Evolutionary conservation across 2,797 vertebrate genomes (phyloP), one percentile per base, ranked within the genome.

Genomic region (Prionace glauca): DNA sequence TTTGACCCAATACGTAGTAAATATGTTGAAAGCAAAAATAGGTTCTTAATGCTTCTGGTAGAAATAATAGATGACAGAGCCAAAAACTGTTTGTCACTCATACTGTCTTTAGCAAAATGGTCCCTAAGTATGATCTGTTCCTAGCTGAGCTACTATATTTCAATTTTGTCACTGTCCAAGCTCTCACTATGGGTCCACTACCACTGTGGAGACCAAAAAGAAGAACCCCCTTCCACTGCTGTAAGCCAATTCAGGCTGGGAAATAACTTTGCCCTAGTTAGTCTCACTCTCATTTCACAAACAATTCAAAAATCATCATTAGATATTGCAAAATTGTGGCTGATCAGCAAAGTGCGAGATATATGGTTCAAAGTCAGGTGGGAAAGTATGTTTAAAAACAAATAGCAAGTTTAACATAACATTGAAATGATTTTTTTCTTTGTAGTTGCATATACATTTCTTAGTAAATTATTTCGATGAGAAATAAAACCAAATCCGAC

Each of bases 331-430:
- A 24, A 22, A 1, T 86, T 86, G 84, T 86, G 84, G 8, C 26
- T 4, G 45, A 86, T 86, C 41, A n/a, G 32, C 95, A 62, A 96
- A 96, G 96, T 95, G 20, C 22, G 7, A 5, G 81, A 84, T 84
- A 41, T 41, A 86, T 86, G 41, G 8, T 24, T 86, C 81, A 22
- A 20, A 45, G 36, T 41, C 18, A 10, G 81, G 14, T 2, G 79
- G 14, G 79, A 18, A 18, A 18, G n/a, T 81, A 32, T 81, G 10
- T 14, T 56, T 56, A 56, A 36, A 36, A 81, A 81, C 0, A 41
- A 36, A 11, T 36, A 20, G 79, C 79, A 18, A 81, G n/a, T 14
- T 81, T 79, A 77, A 77, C 29, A n/a, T 79, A n/a, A 36, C 74
- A 79, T n/a, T n/a, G 9, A n/a, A 79, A 79, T 32, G 26, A n/a